Evolutionary conservation across 2,797 vertebrate species (phyloP).

Genomic region (Cryptoprocta ferox): DNA sequence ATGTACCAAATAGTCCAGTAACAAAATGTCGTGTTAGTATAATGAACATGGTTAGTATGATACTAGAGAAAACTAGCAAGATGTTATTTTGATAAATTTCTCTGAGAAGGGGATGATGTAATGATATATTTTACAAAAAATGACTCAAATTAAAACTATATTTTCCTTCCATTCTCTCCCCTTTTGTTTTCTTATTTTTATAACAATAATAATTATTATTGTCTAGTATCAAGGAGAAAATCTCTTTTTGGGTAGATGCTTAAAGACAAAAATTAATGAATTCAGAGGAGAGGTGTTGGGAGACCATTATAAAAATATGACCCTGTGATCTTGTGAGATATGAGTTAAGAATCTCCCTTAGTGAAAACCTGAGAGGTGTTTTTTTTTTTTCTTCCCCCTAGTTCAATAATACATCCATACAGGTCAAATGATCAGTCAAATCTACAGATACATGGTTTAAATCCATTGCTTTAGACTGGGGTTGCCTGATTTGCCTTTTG

Average conservation of each 20-base stretch:
- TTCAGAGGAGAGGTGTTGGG: neutral
- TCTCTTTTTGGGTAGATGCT: neutral
- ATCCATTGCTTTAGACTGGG: neutral
- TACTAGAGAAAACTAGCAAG: neutral
- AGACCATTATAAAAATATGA: neutral
- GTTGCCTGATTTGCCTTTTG: neutral
- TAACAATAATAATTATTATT: neutral
- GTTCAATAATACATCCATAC: neutral
- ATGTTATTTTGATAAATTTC: neutral
- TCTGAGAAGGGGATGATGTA: neutral
- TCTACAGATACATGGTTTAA: neutral
- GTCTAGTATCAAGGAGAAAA: neutral
- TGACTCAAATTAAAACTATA: neutral
- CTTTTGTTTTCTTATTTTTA: neutral
- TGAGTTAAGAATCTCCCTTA: neutral
- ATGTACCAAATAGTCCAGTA: neutral
- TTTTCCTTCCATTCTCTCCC: neutral
- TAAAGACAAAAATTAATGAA: conserved; percentile 3
- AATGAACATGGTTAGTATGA: neutral
- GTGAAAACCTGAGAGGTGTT: neutral
- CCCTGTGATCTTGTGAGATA: neutral
- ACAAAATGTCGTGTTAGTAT: neutral
- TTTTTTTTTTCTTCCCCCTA: neutral
- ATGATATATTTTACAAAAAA: conserved; percentile 21
- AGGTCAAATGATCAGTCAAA: neutral